Conservation (phyloP, 2,113 vertebrate species). For the Vimba vimba region DNA sequence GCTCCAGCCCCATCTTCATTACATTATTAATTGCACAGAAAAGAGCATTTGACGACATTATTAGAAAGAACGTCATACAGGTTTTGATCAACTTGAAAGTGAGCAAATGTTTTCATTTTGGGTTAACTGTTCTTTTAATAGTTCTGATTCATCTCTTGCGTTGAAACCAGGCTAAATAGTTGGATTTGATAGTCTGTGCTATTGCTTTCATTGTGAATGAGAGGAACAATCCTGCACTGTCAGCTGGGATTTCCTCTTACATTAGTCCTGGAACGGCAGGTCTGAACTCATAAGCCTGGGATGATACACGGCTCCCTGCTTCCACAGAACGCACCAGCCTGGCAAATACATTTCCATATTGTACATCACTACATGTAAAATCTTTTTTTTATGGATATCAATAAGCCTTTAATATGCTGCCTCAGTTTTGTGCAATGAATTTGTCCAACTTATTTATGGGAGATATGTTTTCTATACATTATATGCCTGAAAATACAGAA, state of each 20-base stretch:
- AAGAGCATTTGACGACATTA: neutral
- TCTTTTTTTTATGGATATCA: slow-evolving; percentile 22
- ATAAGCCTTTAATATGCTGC: neutral
- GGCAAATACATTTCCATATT: slow-evolving; percentile 42
- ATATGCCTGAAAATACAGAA: neutral
- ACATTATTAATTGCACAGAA: neutral
- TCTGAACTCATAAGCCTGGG: slow-evolving; percentile 38
- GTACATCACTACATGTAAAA: neutral
- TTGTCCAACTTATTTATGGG: neutral
- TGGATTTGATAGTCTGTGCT: slow-evolving; percentile 20
- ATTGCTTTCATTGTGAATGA: slow-evolving; percentile 32
- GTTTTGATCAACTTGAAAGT: neutral
- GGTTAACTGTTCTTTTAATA: slow-evolving; percentile 1
- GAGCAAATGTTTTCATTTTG: neutral
- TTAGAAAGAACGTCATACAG: neutral
- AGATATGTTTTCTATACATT: neutral
- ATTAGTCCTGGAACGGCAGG: slow-evolving; percentile 33
- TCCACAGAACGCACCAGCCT: slow-evolving; percentile 19
- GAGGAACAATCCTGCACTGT: slow-evolving; percentile 44
- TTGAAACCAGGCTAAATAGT: neutral
- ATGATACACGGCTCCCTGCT: slow-evolving; percentile 33
- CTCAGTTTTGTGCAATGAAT: neutral
- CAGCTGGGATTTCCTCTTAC: slow-evolving; percentile 39
- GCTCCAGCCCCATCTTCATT: neutral
- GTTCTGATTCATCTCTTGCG: neutral